A percentile compares a stretch with the other conserved stretches of the same genome.
These are phyloP conservation scores for Dynastes tityus DNA, from an alignment of 2,888 invertebrate species.

Conservation along the genomic window DNA sequence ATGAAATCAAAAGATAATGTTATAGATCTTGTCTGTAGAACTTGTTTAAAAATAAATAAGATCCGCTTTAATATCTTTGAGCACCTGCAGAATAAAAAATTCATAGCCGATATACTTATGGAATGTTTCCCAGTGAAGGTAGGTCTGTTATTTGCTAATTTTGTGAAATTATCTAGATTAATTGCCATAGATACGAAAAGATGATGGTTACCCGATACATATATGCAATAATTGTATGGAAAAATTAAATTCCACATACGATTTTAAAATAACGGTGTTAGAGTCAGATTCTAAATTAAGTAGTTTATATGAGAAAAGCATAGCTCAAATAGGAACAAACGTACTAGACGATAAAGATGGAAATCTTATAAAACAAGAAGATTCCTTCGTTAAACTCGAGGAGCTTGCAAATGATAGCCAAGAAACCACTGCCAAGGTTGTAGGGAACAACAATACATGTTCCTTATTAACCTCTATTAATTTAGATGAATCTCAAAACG, in stretches of 20 bases:
- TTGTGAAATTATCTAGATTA: neutral
- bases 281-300: constrained; percentile 13
- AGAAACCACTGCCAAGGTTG: too few relatives aligned
- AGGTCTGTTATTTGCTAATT: neutral
- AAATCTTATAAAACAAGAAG: neutral
- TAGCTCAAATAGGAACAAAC: neutral
- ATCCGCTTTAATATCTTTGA: constrained; percentile 21
- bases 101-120: constrained; percentile 23
- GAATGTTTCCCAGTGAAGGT: constrained; percentile 26
- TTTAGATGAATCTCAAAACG: too few relatives aligned
- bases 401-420: too few relatives aligned
- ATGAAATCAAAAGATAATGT: neutral
- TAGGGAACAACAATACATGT: too few relatives aligned
- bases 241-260: constrained; percentile 1
- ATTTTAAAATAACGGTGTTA: constrained; percentile 20
- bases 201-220: constrained; percentile 13
- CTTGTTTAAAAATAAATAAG: constrained; percentile 27
- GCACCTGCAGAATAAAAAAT: neutral
- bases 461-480: too few relatives aligned
- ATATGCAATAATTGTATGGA: constrained; percentile 28
- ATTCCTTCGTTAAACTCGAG: neutral
- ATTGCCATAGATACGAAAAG: constrained; percentile 8
- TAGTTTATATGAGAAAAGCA: neutral
- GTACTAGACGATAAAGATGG: neutral
- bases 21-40: constrained; percentile 22